Evolutionary conservation across 2,888 invertebrate genomes (phyloP).

Genomic region (Eilema depressum): DNA sequence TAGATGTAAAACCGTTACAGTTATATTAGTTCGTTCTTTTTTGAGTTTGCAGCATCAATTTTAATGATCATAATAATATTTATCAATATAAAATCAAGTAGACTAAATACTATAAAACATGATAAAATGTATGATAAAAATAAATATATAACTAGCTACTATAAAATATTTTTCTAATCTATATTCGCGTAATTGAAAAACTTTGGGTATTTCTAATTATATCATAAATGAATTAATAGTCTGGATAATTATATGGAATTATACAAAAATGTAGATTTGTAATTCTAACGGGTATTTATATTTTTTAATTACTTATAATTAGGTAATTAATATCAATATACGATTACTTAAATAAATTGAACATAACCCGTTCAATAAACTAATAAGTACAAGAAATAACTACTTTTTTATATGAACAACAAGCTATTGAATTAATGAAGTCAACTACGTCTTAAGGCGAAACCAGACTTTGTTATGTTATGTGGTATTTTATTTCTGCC

Average conservation of each 20-base stretch:
- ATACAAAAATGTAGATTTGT: neutral
- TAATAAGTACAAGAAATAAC: neutral
- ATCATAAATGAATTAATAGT: neutral
- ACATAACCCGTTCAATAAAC: neutral
- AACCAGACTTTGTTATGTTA: too few species aligned
- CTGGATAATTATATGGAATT: neutral
- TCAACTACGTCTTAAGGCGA: neutral
- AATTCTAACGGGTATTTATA: neutral
- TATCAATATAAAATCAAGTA: too few species aligned
- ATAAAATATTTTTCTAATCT: neutral
- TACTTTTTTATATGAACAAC: neutral
- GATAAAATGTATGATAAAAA: neutral
- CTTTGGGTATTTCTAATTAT: neutral
- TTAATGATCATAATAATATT: too few species aligned
- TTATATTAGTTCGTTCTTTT: too few species aligned
- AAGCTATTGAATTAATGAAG: constrained; percentile 2
- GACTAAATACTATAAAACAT: too few species aligned
- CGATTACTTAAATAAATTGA: neutral
- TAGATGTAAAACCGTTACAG: too few species aligned
- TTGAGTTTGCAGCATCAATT: too few species aligned
- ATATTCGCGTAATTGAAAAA: neutral
- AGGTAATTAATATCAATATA: neutral
- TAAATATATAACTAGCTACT: neutral
- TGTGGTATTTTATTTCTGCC: too few species aligned
- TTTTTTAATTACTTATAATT: neutral